A percentile compares a stretch with the other conserved stretches of the same genome.
Evolutionary conservation across 2,797 vertebrate species (phyloP).

Genomic region (Micropoecilia bifurca): DNA sequence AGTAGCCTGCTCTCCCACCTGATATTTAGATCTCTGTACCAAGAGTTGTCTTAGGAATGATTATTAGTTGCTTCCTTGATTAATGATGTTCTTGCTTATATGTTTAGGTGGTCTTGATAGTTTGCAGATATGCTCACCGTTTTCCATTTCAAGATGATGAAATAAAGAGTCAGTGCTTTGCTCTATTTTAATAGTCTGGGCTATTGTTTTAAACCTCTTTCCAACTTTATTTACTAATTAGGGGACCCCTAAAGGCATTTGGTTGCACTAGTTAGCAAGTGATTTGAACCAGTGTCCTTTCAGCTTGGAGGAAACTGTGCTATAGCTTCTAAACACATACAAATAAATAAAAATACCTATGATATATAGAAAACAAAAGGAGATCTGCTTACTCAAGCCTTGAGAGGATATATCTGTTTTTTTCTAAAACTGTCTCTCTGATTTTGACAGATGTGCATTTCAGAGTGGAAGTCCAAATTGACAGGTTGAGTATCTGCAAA

Average conservation of each 20-base stretch:
- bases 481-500: constrained; percentile 10
- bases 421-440: background rate
- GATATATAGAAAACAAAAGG: background rate
- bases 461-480: constrained; percentile 8
- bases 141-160: background rate
- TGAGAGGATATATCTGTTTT: background rate
- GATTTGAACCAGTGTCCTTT: background rate
- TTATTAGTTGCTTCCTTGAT: background rate
- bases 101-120: background rate
- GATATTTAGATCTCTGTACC: background rate
- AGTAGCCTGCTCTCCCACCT: background rate
- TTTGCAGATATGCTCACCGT: background rate
- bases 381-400: background rate
- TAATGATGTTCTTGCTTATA: background rate
- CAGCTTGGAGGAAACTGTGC: background rate
- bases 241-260: background rate
- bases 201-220: background rate
- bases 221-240: background rate
- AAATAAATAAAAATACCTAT: background rate
- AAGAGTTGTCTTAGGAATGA: background rate
- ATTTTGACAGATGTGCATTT: constrained; percentile 8
- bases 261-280: background rate
- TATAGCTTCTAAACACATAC: background rate
- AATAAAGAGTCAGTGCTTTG: background rate
- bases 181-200: background rate